Conservation (phyloP, 2,888 invertebrate species). For the Nipponacmea schrenckii region DNA sequence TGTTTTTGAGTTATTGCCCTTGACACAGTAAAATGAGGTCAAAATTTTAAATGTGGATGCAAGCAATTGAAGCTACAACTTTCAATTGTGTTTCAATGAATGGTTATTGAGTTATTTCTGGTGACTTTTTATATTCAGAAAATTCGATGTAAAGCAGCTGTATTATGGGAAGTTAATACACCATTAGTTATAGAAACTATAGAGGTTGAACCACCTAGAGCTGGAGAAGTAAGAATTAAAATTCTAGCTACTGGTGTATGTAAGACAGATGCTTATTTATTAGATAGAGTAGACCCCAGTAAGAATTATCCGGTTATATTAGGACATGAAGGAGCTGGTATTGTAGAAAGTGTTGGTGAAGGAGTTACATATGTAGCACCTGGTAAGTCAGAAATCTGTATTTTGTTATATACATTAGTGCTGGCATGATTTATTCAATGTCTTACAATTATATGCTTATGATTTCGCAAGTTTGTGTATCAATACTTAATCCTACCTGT, state of each 20-base stretch:
- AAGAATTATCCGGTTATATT: constrained; percentile 80
- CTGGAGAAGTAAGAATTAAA: constrained; percentile 81
- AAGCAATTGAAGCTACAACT: too few relatives aligned
- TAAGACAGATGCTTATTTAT: constrained; percentile 71
- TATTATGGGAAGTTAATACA: constrained; percentile 94
- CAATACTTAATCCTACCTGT: too few relatives aligned
- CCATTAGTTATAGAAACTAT: constrained; percentile 90
- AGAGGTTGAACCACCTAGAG: constrained; percentile 92
- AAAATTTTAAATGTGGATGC: too few relatives aligned
- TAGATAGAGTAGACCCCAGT: constrained; percentile 66
- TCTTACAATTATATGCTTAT: too few relatives aligned
- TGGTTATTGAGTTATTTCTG: too few relatives aligned
- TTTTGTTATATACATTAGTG: background rate
- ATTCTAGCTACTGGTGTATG: constrained; percentile 73
- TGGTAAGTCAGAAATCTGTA: constrained; percentile 70
- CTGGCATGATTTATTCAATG: too few relatives aligned
- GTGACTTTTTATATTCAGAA: constrained; percentile 31
- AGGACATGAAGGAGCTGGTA: constrained; percentile 94
- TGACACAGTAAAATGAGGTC: too few relatives aligned
- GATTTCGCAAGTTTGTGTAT: too few relatives aligned
- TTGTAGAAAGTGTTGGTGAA: constrained; percentile 96
- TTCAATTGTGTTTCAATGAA: too few relatives aligned
- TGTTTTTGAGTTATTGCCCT: too few relatives aligned
- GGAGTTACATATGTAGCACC: constrained; percentile 81
- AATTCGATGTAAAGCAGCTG: constrained; percentile 93